A percentile compares a stretch with the other conserved stretches of the same genome.
Evolutionary conservation across 1,140 invertebrate genomes (phyloP).

Genomic region (Cydia splendana): DNA sequence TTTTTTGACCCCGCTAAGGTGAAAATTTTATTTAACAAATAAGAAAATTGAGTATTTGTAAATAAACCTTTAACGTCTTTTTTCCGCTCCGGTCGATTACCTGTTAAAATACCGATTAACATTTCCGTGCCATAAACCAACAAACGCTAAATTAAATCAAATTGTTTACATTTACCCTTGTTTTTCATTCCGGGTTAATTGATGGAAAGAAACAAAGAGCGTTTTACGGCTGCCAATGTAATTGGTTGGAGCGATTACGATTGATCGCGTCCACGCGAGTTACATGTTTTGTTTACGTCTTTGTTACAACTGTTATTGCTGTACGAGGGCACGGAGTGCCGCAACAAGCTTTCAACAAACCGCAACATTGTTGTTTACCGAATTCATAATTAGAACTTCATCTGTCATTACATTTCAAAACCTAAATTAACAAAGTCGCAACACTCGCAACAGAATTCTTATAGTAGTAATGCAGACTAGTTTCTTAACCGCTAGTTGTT

Average conservation of each 20-base stretch:
- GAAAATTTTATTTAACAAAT: too few species aligned
- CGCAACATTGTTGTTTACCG: not conserved
- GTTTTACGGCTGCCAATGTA: constrained; percentile 31
- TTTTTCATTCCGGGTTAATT: constrained; percentile 26
- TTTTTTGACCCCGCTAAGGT: too few species aligned
- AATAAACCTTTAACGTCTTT: not conserved
- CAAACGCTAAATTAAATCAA: constrained; percentile 23
- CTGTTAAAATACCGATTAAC: not conserved
- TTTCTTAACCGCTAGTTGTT: too few species aligned
- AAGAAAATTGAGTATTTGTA: not conserved
- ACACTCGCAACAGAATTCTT: too few species aligned
- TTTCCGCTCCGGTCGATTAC: not conserved
- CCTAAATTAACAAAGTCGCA: too few species aligned
- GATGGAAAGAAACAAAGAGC: constrained; percentile 31
- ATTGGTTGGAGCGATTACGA: constrained; percentile 26
- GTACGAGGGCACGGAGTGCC: not conserved
- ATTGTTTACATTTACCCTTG: constrained; percentile 16
- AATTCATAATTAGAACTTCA: too few species aligned
- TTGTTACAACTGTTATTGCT: not conserved
- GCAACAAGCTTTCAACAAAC: not conserved
- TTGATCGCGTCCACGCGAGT: constrained; percentile 14
- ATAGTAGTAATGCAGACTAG: too few species aligned
- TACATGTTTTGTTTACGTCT: constrained; percentile 31
- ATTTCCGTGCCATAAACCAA: constrained; percentile 21
- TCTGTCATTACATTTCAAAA: too few species aligned